Conservation (phyloP, 2,113 vertebrate species). For the Albula glossodonta region DNA sequence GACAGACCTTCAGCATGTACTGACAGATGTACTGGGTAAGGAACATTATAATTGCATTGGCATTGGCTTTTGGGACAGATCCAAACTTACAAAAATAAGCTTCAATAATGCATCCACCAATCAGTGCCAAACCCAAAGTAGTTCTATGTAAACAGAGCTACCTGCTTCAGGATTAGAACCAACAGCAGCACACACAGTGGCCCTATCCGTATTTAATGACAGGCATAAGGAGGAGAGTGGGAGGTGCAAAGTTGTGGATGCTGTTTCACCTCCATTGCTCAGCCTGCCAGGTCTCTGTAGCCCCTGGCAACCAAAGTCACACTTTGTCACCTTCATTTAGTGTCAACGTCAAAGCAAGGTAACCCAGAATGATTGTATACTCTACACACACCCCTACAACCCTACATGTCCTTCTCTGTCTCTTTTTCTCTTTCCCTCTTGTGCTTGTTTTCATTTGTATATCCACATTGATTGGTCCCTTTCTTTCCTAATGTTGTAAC, state of each 20-base stretch:
- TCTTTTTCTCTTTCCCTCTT: conserved; percentile 10
- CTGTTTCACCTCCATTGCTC: background rate
- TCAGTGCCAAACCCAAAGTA: too few species aligned
- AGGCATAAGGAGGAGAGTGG: background rate
- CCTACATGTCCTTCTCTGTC: background rate
- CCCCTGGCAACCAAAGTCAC: background rate
- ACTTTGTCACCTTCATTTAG: conserved; percentile 1
- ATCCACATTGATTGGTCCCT: background rate
- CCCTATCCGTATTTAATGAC: background rate
- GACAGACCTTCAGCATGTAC: background rate
- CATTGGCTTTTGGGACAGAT: background rate
- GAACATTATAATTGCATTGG: background rate
- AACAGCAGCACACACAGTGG: too few species aligned
- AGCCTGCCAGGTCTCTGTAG: background rate
- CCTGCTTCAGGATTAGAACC: background rate
- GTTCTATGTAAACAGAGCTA: too few species aligned
- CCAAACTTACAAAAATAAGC: background rate
- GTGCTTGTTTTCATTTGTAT: conserved; percentile 2
- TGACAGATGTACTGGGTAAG: background rate
- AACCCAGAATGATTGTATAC: background rate
- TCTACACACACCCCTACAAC: background rate
- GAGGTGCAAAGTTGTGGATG: background rate
- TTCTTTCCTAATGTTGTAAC: conserved; percentile 32
- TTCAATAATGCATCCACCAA: too few species aligned
- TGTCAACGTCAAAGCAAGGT: background rate